Base-by-base conservation (phyloP, 2,888 invertebrate species). In the Minunthozetes semirufus region DNA sequence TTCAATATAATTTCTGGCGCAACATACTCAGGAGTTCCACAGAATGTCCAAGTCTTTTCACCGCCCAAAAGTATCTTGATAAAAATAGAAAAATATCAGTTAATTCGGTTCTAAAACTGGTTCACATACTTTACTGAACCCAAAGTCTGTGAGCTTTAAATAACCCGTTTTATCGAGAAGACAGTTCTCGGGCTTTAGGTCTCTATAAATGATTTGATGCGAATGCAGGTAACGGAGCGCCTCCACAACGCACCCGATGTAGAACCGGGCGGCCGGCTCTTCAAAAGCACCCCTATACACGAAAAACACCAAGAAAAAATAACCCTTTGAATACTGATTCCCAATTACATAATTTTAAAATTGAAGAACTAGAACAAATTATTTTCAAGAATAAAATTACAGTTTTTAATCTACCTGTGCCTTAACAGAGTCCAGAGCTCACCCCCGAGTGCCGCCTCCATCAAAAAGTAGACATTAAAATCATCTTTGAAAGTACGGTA, bases 221-320 rank as follows among this genome's bases (percentile, higher is more conserved):
- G 93, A 91, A 84, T 99, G 98, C 77, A 99, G 86, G 84, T 97
- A 99, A 82, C 96, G 94, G 84, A 99, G 95, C 3, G 98, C 98
- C 85, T 97, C 95, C 33, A 99, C 92, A 15, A 99, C 98, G 83
- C 98, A 99, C 2, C 93, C 94, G 0, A 94, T 93, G 83, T 95
- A 98, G 85, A 99, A 98, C 79, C 95, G 87, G 0, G 95, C 94
- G 0, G 94, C 94, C 56, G 89, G 85, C 82, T 96, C 96, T 83
- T 96, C 95, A 82, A 96, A 97, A 84, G 92, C 90, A 80, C 93
- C 93, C 84, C 89, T 76, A 53, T 63, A 80, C 77, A 72, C n/a
- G n/a, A 29, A 42, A 38, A 74, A 73, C 19, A 56, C 6, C 75
- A 76, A 19, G 59, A 75, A 56, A 75, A 19, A 33, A 33, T 22